phyloP scores from a whole-genome alignment of 2,113 vertebrate genomes.

The Zosterops lateralis region DNA sequence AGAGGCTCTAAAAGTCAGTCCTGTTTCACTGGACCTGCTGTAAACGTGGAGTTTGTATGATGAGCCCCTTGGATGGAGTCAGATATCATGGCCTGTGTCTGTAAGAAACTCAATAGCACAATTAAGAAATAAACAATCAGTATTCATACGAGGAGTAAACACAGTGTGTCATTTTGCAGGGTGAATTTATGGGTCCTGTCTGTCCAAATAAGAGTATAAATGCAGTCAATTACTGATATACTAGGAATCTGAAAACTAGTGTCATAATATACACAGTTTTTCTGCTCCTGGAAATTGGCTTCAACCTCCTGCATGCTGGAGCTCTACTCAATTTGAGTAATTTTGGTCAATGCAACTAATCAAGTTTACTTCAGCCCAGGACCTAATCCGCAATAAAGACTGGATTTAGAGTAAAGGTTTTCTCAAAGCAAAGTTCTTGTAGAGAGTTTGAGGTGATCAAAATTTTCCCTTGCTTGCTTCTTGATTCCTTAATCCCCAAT shows the following conservation, averaged over 20 bases:
- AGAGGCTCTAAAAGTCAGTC: neutral
- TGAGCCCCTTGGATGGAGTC: neutral
- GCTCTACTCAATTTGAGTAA: neutral
- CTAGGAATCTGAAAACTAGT: neutral
- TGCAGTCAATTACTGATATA: neutral
- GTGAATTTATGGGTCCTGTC: neutral
- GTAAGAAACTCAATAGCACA: neutral
- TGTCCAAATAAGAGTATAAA: neutral
- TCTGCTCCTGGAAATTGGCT: neutral
- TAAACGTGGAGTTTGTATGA: neutral
- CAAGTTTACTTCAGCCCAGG: neutral
- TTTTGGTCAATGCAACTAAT: neutral
- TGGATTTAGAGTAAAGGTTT: neutral
- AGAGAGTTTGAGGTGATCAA: neutral
- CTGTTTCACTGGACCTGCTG: neutral
- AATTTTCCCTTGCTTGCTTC: neutral
- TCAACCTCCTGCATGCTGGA: neutral
- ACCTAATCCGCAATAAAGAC: neutral
- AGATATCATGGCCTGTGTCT: neutral
- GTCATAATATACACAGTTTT: neutral
- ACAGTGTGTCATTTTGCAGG: neutral
- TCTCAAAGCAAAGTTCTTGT: conserved; percentile 8
- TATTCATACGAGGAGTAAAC: neutral
- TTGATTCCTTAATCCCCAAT: conserved; percentile 53
- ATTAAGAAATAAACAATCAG: neutral